phyloP scores from a whole-genome alignment of 2,113 vertebrate genomes.

The Nicator chloris region DNA sequence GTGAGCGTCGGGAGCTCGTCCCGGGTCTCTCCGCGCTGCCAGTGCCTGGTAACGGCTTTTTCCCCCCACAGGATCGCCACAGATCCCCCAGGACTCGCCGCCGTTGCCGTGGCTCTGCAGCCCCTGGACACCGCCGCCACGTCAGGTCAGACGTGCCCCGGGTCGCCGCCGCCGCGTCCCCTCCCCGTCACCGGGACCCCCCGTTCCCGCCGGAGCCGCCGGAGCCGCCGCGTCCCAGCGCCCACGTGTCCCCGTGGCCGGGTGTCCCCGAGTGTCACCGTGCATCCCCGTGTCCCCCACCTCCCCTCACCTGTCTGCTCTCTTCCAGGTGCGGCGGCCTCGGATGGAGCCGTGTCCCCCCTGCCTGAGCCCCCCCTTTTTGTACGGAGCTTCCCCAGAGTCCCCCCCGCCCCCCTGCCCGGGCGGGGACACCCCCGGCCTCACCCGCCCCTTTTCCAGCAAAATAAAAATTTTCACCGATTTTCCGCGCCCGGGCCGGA shows the following conservation, averaged over 20 bases:
- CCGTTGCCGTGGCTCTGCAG: no score
- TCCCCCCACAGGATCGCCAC: no score
- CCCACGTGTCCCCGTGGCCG: neutral
- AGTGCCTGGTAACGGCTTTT: no score
- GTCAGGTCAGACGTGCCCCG: no score
- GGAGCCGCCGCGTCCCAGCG: neutral
- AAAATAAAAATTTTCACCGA: neutral
- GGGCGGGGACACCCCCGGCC: neutral
- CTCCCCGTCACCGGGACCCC: neutral
- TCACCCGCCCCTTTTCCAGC: neutral
- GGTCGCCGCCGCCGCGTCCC: no score
- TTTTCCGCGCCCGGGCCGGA: neutral
- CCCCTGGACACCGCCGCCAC: no score
- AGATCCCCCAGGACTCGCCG: no score
- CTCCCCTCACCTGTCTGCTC: neutral
- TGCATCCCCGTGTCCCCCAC: neutral
- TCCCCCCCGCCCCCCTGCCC: neutral
- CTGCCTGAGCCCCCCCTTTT: neutral
- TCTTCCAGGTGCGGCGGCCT: neutral
- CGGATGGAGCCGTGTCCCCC: neutral
- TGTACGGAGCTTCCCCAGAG: neutral
- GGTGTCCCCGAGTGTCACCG: no score
- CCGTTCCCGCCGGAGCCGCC: no score
- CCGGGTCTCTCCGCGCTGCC: no score
- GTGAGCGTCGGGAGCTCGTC: no score